Conservation (phyloP, 1,140 invertebrate genomes). For the Lepidurus couesii region DNA sequence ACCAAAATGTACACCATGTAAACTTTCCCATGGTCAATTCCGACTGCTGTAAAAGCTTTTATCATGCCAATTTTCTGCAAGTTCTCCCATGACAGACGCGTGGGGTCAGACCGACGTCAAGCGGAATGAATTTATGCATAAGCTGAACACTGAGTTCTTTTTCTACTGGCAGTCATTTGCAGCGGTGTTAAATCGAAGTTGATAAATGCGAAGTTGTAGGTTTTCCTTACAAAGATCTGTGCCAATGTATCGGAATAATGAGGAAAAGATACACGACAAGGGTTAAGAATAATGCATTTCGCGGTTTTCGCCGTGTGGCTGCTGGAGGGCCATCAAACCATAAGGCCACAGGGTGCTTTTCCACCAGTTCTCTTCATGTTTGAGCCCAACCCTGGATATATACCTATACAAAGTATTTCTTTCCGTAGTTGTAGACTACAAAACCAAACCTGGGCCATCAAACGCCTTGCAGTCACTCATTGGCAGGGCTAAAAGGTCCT, state of each 20-base stretch:
- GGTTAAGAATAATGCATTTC: neutral
- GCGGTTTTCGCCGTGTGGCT: conserved; percentile 7
- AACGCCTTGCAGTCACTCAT: conserved; percentile 15
- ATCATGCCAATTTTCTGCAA: neutral
- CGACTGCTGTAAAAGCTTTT: neutral
- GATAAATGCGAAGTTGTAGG: neutral
- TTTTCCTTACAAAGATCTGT: neutral
- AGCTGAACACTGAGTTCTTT: neutral
- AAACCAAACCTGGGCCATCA: conserved; percentile 18
- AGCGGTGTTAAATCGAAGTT: neutral
- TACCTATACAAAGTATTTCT: conserved; percentile 3
- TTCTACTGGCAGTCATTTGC: neutral
- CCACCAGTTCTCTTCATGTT: neutral
- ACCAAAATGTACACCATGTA: neutral
- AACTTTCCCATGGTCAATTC: neutral
- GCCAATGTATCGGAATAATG: neutral
- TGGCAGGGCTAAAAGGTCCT: neutral
- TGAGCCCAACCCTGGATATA: conserved; percentile 6
- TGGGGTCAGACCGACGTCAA: neutral
- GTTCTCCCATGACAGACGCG: neutral
- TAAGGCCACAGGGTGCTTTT: conserved; percentile 4
- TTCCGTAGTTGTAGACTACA: conserved; percentile 14
- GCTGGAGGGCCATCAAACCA: conserved; percentile 11
- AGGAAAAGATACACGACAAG: neutral
- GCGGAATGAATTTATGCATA: neutral